Evolutionary conservation across 2,113 vertebrate species (phyloP).

Genomic region (Nycticebus coucang): DNA sequence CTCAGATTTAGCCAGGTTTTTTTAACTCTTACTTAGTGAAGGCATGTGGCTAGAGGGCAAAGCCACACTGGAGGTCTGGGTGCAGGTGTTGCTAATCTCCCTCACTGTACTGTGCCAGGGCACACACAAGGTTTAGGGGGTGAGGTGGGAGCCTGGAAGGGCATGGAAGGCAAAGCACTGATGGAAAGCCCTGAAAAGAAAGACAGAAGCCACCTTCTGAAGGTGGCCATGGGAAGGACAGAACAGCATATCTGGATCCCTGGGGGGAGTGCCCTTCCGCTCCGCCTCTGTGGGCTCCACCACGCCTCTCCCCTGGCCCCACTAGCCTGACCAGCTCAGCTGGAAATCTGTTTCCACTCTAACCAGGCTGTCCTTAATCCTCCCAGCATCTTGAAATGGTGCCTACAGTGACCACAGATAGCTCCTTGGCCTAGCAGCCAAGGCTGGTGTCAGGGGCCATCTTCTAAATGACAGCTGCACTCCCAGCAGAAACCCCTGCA

Average conservation of each 20-base stretch:
- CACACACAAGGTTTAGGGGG: too few relatives aligned
- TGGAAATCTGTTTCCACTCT: background rate
- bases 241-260: too few relatives aligned
- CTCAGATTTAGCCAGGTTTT: background rate
- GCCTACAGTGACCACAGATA: too few relatives aligned
- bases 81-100: too few relatives aligned
- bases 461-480: background rate
- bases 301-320: background rate
- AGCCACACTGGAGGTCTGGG: background rate
- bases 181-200: background rate
- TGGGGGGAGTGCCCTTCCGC: background rate
- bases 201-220: background rate
- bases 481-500: background rate
- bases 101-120: background rate
- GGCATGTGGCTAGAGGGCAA: background rate
- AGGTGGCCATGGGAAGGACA: background rate
- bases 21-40: background rate
- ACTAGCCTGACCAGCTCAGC: background rate
- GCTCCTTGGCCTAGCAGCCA: background rate
- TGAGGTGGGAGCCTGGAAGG: too few relatives aligned
- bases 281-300: too few relatives aligned
- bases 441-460: too few relatives aligned
- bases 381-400: background rate
- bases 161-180: rapidly evolving
- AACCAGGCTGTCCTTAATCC: background rate